Conservation (phyloP, 2,113 vertebrate species). For the Tyto alba region DNA sequence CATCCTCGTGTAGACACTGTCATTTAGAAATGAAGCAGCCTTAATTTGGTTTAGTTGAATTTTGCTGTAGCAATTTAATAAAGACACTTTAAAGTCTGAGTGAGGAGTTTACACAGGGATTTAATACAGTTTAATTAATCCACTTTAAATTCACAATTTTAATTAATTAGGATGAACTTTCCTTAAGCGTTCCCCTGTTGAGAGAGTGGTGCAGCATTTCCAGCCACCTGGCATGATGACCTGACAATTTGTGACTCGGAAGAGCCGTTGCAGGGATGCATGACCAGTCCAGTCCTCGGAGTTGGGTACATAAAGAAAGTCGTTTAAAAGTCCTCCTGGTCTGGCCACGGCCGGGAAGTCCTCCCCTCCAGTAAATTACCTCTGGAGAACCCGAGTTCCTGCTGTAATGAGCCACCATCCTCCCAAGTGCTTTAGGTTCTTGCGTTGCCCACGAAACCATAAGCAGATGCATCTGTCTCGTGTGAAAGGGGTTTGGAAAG, state of each 20-base stretch:
- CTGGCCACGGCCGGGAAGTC: background rate
- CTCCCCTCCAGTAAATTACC: constrained; percentile 21
- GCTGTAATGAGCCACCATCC: background rate
- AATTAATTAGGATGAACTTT: constrained; percentile 34
- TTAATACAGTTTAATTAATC: constrained; percentile 58
- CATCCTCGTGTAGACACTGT: constrained; percentile 37
- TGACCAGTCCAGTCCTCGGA: background rate
- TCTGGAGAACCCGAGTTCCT: constrained; percentile 13
- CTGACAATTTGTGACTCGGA: background rate
- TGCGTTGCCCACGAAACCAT: background rate
- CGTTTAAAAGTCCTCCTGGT: background rate
- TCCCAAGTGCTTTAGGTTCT: constrained; percentile 23
- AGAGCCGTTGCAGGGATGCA: background rate
- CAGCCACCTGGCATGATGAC: background rate
- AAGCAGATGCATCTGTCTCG: constrained; percentile 2
- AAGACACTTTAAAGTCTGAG: constrained; percentile 45
- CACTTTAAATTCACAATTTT: constrained; percentile 39
- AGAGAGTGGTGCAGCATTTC: background rate
- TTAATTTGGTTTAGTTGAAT: constrained; percentile 51
- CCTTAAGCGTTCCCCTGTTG: background rate
- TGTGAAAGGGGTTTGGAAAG: constrained; percentile 18
- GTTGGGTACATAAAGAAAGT: background rate
- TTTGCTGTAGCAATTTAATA: constrained; percentile 47
- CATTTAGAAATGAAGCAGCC: constrained; percentile 42
- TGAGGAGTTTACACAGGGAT: constrained; percentile 34